Base-by-base conservation (phyloP, 2,797 vertebrate species). In the Kryptolebias ocellatus region DNA sequence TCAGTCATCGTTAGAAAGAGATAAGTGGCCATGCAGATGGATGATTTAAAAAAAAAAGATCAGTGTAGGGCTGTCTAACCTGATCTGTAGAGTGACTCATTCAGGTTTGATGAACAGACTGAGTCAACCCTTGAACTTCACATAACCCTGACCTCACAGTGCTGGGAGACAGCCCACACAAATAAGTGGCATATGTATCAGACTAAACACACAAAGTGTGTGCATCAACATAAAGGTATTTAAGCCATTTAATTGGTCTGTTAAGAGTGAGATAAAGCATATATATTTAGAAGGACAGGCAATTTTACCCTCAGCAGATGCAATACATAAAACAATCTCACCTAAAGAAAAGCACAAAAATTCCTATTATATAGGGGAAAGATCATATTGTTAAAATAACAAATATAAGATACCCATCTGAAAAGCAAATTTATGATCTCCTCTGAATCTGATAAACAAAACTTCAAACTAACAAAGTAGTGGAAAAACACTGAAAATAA, bases 41-140 rank as follows among this genome's bases (percentile, higher is more conserved):
- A 63, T 2, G 56, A 63, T 47, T 71, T 68, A 78, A 84, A 83
- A 70, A 86, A 83, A 71, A 60, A 77, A 56, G 79, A 74, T 76
- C 47, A 71, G 20, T 29, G 58, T 42, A 15, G 62, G 63, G 60
- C 59, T 58, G 74, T 64, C 53, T 45, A 6, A 11, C 16, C 16
- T 70, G 83, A 83, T 82, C 85, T 29, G 24, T 37, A 12, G 53
- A 46, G 46, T 67, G 79, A 89, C 85, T 81, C 64, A 55, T 80
- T 50, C 53, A 52, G 54, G 66, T 80, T 80, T 85, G 78, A 90
- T 87, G 80, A 90, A 87, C 80, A 76, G 44, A 61, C 67, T 63
- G 66, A 62, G 52, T 73, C 68, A 76, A 89, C 79, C 83, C 78
- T 74, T 74, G 69, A 83, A 65, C 83, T 79, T 79, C 72, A 74